Percentiles rank a stretch among this genome's conserved stretches.
phyloP scores from a whole-genome alignment of 2,888 invertebrate species.

The Dryocosmus kuriphilus region DNA sequence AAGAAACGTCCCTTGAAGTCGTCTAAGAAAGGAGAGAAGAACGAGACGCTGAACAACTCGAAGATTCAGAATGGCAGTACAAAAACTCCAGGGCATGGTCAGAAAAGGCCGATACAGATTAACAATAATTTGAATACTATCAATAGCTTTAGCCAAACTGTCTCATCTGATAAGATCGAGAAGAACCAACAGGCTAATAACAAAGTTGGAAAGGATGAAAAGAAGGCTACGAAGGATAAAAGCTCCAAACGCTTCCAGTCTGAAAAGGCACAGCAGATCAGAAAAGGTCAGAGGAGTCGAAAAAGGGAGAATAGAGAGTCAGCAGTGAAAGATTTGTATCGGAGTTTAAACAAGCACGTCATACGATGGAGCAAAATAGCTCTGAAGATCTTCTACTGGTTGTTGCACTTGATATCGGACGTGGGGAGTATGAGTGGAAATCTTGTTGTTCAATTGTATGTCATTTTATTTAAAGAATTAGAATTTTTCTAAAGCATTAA shows the following conservation, averaged over 20 bases:
- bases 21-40: conserved; percentile 69
- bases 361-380: conserved; percentile 80
- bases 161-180: conserved; percentile 69
- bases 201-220: conserved; percentile 78
- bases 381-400: conserved; percentile 85
- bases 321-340: conserved; percentile 70
- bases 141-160: conserved; percentile 69
- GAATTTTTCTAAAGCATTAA: conserved; percentile 29
- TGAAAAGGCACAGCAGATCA: conserved; percentile 76
- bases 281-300: conserved; percentile 80
- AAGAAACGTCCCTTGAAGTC: conserved; percentile 68
- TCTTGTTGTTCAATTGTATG: conserved; percentile 86
- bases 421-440: conserved; percentile 88
- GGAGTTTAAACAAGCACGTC: conserved; percentile 78
- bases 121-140: conserved; percentile 71
- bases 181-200: conserved; percentile 78
- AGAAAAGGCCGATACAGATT: conserved; percentile 71
- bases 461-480: too few species aligned
- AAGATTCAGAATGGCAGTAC: conserved; percentile 74
- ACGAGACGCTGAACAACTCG: conserved; percentile 76
- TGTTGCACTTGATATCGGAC: conserved; percentile 88
- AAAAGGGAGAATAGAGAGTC: conserved; percentile 78
- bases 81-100: conserved; percentile 64
- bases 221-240: conserved; percentile 78
- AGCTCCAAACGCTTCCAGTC: conserved; percentile 77